Evolutionary conservation across 1,140 invertebrate genomes (phyloP), one percentile per base, ranked within the genome.

Genomic region (Drosophila gunungcola): DNA sequence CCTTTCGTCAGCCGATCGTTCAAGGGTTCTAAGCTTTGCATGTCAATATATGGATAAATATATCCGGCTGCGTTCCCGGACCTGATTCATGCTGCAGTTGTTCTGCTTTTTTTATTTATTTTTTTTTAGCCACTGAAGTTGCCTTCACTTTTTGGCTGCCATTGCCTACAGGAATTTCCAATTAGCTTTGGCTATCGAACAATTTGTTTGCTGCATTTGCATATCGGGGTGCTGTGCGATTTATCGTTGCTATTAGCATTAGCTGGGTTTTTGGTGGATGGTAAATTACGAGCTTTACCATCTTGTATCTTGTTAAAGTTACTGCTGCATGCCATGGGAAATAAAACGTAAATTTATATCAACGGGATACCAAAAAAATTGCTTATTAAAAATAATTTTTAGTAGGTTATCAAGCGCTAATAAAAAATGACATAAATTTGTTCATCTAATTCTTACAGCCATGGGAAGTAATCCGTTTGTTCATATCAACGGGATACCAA

Each of bases 131-230:
- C 42, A 4, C 34, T 38, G 34, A 13, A 43, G 46, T 82, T 51
- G 55, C 78, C 79, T 84, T 84, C 78, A 81, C 82, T 84, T 75
- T 65, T 74, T 4, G 81, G 58, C 46, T 60, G 38, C 39, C 72
- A 75, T 75, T 86, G 82, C 82, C 78, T 85, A 78, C 83, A 85
- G 82, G 82, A 85, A 82, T 88, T 86, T 82, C 78, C 82, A 85
- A 85, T 85, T 78, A 74, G 82, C 54, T 84, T 84, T 58, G 80
- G 49, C 74, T 78, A 78, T 79, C 74, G 60, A 52, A 62, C 63
- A 79, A 80, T 57, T 72, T 78, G 76, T 68, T 69, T 48, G 54
- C 46, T 78, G 62, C 73, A 82, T 82, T 82, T 82, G 80, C 80
- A 82, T 74, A 78, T 63, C 79, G 56, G 55, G 42, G 42, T 55